Base-by-base conservation (phyloP, 2,113 vertebrate genomes). In the Cyphomyrus plagiostoma region DNA sequence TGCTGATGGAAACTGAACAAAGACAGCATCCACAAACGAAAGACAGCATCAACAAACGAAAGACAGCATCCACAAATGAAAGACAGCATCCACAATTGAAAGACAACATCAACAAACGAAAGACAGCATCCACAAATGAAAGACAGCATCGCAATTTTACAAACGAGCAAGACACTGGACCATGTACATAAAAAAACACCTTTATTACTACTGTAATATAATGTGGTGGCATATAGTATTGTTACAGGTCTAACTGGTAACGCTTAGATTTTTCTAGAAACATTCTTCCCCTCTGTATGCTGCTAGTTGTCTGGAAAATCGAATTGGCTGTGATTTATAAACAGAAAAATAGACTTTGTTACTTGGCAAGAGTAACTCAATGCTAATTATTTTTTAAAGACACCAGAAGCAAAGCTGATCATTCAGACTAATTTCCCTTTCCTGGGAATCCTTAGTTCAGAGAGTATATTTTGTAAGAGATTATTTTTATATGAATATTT, bases 401-500 rank as follows among this genome's bases (percentile, higher is more conserved):
- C 92, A 93, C 93, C 90, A 91, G 88, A 88, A 91, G 91, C 90
- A 91, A 95, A 90, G 90, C 92, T 92, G 92, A 93, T 93, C 94
- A 93, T 93, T 95, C 95, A 95, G 94, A 95, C 94, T 95, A 95
- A 92, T 93, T 95, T 94, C 94, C 93, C 94, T 93, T 93, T 92
- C 94, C 95, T 95, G 94, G 94, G 96, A 96, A 95, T 95, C 93
- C 94, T 96, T 95, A 95, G 95, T 96, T 95, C 94, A 96, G 93
- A 97, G 96, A 97, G 94, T 97, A 96, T 98, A 98, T 98, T 99
- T 98, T 98, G 94, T 97, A 96, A 98, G 94, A 99, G 96, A 97
- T 97, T 98, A 98, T 98, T 98, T 99, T 99, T 99, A 97, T 98
- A 98, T 97, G 95, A 96, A 96, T 96, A 94, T 97, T 97, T 97